These are phyloP conservation scores for Microtus oregoni DNA, from an alignment of 2,113 vertebrate species.

Conservation along the genomic window DNA sequence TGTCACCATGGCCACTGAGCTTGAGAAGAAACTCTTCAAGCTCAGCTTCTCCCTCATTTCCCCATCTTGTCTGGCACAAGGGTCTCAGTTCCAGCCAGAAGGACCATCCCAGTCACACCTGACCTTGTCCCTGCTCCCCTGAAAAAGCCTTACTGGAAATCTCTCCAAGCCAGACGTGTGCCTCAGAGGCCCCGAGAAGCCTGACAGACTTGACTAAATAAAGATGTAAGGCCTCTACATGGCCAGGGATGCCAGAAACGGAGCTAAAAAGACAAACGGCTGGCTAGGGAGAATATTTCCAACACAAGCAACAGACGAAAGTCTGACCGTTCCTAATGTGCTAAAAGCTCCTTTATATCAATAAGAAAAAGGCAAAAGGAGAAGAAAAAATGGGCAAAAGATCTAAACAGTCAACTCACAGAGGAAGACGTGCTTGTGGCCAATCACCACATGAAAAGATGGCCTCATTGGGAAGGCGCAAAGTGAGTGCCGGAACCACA, in stretches of 20 bases:
- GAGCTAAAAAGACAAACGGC: conserved; percentile 56
- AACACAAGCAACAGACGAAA: conserved; percentile 29
- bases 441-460: neutral
- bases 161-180: neutral
- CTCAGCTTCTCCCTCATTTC: neutral
- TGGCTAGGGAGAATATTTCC: conserved; percentile 49
- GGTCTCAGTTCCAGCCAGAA: neutral
- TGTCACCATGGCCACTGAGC: neutral
- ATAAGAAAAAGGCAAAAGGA: conserved; percentile 41
- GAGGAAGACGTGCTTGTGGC: neutral
- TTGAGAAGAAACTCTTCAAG: neutral
- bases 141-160: conserved; percentile 17
- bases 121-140: neutral
- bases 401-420: neutral
- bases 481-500: neutral
- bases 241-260: conserved; percentile 58
- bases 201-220: conserved; percentile 49
- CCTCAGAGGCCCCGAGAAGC: conserved; percentile 33
- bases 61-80: neutral
- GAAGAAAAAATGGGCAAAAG: conserved; percentile 57
- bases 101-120: neutral
- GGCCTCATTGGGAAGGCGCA: neutral
- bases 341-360: conserved; percentile 62
- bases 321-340: conserved; percentile 45
- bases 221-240: conserved; percentile 46